phyloP scores from a whole-genome alignment of 2,113 vertebrate genomes.

The Calonectris borealis region DNA sequence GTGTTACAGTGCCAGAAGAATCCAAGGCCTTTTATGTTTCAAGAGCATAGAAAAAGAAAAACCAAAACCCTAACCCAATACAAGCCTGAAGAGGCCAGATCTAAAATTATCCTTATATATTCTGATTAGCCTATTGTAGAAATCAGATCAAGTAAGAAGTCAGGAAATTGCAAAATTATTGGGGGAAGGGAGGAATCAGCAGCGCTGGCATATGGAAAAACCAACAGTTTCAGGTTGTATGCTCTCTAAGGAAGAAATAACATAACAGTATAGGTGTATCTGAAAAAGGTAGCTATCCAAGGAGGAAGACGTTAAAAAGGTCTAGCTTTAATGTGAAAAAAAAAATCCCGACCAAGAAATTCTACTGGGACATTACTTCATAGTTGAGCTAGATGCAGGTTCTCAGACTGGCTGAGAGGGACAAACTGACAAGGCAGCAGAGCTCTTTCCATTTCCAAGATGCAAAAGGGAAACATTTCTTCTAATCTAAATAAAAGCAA shows the following conservation, averaged over 20 bases:
- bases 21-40: rapidly evolving
- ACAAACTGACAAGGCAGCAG: not conserved
- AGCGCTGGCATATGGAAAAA: not conserved
- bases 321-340: not conserved
- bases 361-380: not conserved
- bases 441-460: not conserved
- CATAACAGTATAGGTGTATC: rapidly evolving
- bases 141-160: not conserved
- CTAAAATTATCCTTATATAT: not conserved
- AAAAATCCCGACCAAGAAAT: not conserved
- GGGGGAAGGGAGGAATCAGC: not conserved
- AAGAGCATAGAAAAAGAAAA: not conserved
- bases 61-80: not conserved
- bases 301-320: not conserved
- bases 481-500: not conserved
- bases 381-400: not conserved
- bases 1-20: not conserved
- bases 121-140: not conserved
- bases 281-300: not conserved
- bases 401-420: not conserved
- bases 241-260: not conserved
- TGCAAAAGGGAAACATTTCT: not conserved
- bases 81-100: not conserved
- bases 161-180: not conserved
- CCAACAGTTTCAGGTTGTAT: not conserved